Evolutionary conservation across 2,888 invertebrate genomes (phyloP).

Genomic region (Fissipunctia ypsillon): DNA sequence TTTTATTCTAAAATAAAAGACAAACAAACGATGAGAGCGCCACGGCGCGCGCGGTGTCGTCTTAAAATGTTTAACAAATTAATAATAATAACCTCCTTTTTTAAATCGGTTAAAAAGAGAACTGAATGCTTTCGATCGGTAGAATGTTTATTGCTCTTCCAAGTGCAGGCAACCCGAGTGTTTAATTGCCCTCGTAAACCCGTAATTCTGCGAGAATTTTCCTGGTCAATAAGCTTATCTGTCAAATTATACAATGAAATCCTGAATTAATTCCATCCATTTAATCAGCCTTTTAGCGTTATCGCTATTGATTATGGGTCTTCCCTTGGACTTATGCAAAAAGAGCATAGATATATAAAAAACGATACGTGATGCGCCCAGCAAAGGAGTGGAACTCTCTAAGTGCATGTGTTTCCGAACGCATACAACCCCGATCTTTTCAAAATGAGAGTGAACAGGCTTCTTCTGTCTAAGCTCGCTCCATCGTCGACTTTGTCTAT

Average conservation of each 20-base stretch:
- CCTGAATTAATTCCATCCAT: slow-evolving; percentile 5
- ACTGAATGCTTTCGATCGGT: slow-evolving; percentile 10
- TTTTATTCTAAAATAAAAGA: no score
- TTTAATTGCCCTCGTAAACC: slow-evolving; percentile 59
- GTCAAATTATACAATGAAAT: slow-evolving; percentile 30
- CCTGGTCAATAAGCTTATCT: slow-evolving; percentile 16
- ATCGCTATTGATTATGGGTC: background rate
- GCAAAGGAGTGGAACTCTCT: no score
- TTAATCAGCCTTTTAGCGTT: slow-evolving; percentile 16
- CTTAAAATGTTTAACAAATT: no score
- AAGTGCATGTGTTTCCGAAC: no score
- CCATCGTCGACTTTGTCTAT: no score
- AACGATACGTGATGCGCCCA: no score
- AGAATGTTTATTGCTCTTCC: slow-evolving; percentile 45
- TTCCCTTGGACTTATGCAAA: background rate
- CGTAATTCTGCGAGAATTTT: slow-evolving; percentile 32
- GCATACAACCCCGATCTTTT: no score
- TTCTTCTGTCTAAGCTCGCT: no score
- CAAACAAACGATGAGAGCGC: no score
- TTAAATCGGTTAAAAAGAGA: slow-evolving; percentile 9
- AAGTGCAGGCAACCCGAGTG: slow-evolving; percentile 32
- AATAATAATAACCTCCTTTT: background rate
- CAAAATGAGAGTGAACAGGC: no score
- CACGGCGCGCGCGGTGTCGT: no score
- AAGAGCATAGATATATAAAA: background rate